Evolutionary conservation across 2,797 vertebrate genomes (phyloP), one percentile per base, ranked within the genome.

Genomic region (Helicolenus hilgendorfi): DNA sequence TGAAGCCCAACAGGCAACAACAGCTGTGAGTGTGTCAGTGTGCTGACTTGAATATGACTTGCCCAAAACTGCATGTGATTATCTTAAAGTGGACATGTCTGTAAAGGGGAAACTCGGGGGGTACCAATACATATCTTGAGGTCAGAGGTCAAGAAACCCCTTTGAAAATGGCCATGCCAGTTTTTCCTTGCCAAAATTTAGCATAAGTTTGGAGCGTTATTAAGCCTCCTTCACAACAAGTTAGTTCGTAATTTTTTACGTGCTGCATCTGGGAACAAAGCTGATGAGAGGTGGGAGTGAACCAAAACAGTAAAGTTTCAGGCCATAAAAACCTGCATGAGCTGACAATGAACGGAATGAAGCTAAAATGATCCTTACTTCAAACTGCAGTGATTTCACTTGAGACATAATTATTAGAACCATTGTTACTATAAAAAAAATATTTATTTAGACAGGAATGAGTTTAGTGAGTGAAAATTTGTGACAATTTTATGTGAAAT

Each of bases 61-160:
- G 15, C 41, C 41, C 41, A 0, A 45, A 45, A 45, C 41, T 45
- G 41, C 41, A 45, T 45, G 15, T 45, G 15, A 45, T 45, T 18
- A 45, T 45, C 41, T 3, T 15, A 45, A 45, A 45, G 5, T 45
- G 41, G 41, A 7, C 41, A 45, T 45, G 41, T 45, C 41, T 45
- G 41, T 15, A 18, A 45, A 18, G 41, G 41, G 41, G 41, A 45
- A 0, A 18, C 41, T 45, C 41, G 2, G 0, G 15, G 13, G 38
- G 38, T 14, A 41, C 38, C 38, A 41, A 41, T 41, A 45, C 41
- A 45, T 20, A 20, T 45, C 41, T 45, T 45, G 15, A 45, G 41
- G 41, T 45, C 15, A 45, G 15, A 45, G 41, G 41, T 45, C 41
- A 45, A 45, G 41, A 45, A 15, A 45, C 15, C 41, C 0, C 15